Evolutionary conservation across 2,797 vertebrate species (phyloP).

Genomic region (Lycodopsis pacificus): DNA sequence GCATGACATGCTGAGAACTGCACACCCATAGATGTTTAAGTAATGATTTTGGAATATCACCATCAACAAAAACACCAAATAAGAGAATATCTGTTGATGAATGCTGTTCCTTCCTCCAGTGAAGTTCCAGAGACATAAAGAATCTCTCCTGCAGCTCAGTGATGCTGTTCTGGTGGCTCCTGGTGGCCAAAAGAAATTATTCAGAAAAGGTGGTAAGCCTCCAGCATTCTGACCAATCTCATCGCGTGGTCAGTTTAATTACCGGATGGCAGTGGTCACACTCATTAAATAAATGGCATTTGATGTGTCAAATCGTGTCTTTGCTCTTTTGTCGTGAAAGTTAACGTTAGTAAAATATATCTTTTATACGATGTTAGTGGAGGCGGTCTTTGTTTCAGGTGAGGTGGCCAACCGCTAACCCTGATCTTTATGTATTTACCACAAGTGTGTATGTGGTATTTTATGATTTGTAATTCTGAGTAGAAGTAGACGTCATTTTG

Average conservation of each 20-base stretch:
- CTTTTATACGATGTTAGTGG: background rate
- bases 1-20: background rate
- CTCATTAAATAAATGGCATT: background rate
- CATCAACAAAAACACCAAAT: background rate
- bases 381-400: background rate
- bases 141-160: background rate
- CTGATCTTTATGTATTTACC: background rate
- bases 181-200: background rate
- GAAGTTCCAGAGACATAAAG: background rate
- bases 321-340: background rate
- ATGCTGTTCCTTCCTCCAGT: background rate
- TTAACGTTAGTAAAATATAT: background rate
- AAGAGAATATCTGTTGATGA: background rate
- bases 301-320: background rate
- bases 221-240: background rate
- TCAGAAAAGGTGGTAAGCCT: background rate
- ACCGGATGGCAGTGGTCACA: background rate
- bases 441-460: background rate
- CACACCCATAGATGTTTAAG: background rate
- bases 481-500: background rate
- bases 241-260: background rate
- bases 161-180: slow-evolving; percentile 1
- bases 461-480: background rate
- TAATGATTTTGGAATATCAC: background rate
- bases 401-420: background rate